Evolutionary conservation across 1,140 invertebrate genomes (phyloP).

Genomic region (Pararge aegeria): DNA sequence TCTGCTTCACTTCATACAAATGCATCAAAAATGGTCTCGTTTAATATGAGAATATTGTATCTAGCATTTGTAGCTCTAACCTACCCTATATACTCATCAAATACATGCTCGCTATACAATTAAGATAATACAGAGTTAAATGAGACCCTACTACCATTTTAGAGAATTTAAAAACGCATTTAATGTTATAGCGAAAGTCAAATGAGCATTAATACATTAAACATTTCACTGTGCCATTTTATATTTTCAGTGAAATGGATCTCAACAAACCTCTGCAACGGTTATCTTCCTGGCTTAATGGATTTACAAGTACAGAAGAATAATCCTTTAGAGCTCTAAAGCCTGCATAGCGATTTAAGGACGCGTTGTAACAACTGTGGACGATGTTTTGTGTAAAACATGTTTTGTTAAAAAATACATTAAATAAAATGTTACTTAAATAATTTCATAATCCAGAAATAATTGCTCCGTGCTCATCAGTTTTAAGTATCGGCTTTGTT

Average conservation of each 20-base stretch:
- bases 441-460: no score
- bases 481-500: no score
- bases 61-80: no score
- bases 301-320: slow-evolving; percentile 22
- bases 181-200: neutral
- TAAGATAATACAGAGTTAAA: neutral
- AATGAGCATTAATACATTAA: slow-evolving; percentile 11
- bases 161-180: neutral
- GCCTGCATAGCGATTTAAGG: slow-evolving; percentile 15
- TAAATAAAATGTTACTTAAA: neutral
- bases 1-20: no score
- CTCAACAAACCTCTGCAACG: slow-evolving; percentile 18
- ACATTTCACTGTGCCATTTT: slow-evolving; percentile 16
- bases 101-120: neutral
- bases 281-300: slow-evolving; percentile 21
- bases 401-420: neutral
- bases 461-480: no score
- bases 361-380: slow-evolving; percentile 2
- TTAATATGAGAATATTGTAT: no score
- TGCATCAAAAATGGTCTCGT: no score
- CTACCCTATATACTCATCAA: no score
- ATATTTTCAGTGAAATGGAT: slow-evolving; percentile 15
- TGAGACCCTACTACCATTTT: slow-evolving; percentile 1
- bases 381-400: slow-evolving; percentile 7
- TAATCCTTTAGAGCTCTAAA: slow-evolving; percentile 16